A percentile compares a stretch with the other conserved stretches of the same genome.
Evolutionary conservation across 2,888 invertebrate genomes (phyloP).

Genomic region (Plebejus anna): DNA sequence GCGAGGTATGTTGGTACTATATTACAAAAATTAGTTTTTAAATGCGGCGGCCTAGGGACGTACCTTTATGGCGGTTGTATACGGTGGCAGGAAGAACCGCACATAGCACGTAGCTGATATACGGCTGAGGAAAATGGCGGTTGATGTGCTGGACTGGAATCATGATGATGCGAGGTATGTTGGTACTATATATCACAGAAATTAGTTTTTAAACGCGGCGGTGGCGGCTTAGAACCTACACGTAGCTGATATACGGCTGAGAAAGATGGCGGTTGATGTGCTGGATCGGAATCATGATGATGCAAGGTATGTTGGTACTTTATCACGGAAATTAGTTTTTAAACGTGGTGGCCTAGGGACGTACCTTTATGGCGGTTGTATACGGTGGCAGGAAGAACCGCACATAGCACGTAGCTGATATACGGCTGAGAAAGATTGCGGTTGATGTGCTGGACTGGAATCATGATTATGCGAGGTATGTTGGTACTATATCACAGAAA

Average conservation of each 20-base stretch:
- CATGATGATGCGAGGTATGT: conserved; percentile 83
- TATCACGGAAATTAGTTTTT: too few species aligned
- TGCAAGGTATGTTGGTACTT: conserved; percentile 70
- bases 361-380: conserved; percentile 93
- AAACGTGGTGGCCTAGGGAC: conserved; percentile 88
- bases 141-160: conserved; percentile 96
- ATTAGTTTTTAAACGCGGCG: too few species aligned
- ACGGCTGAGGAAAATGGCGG: conserved; percentile 94
- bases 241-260: conserved; percentile 92
- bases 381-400: conserved; percentile 87
- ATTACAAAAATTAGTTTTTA: too few species aligned
- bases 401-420: conserved; percentile 92
- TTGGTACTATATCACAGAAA: too few species aligned
- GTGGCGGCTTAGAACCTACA: conserved; percentile 79
- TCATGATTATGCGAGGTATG: conserved; percentile 88
- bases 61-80: conserved; percentile 93
- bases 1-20: conserved; percentile 69
- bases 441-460: conserved; percentile 95
- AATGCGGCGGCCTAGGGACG: conserved; percentile 89
- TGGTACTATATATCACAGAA: too few species aligned
- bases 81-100: conserved; percentile 88
- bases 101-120: conserved; percentile 93
- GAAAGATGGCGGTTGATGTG: conserved; percentile 96
- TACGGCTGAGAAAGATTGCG: conserved; percentile 94
- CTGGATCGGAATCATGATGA: conserved; percentile 97